A percentile compares a stretch with the other conserved stretches of the same genome.
Evolutionary conservation across 2,888 invertebrate genomes (phyloP).

Genomic region (Torymus texanus): DNA sequence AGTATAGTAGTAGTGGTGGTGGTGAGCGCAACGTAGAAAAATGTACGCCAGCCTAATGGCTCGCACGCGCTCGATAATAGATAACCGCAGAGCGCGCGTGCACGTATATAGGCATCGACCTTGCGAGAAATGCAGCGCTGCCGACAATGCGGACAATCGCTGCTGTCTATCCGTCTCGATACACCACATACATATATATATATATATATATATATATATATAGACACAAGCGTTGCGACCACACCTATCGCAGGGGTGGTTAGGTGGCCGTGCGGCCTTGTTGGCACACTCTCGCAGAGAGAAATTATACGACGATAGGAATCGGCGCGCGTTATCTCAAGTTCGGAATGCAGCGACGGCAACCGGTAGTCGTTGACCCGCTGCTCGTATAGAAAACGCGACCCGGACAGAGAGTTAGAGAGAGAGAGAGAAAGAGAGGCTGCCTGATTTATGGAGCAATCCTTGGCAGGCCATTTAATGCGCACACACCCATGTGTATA

Average conservation of each 20-base stretch:
- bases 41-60: background rate
- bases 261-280: slow-evolving; percentile 29
- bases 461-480: slow-evolving; percentile 19
- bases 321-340: slow-evolving; percentile 48
- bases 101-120: slow-evolving; percentile 33
- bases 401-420: slow-evolving; percentile 29
- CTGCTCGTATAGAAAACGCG: slow-evolving; percentile 42
- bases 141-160: slow-evolving; percentile 35
- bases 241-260: slow-evolving; percentile 31
- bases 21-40: no score
- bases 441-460: slow-evolving; percentile 48
- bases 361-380: slow-evolving; percentile 44
- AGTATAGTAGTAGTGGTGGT: no score
- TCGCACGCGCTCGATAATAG: slow-evolving; percentile 27
- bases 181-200: no score
- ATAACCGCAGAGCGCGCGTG: slow-evolving; percentile 18
- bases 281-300: slow-evolving; percentile 1
- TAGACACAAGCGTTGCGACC: slow-evolving; percentile 18
- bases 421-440: slow-evolving; percentile 18
- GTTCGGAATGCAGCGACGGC: slow-evolving; percentile 47
- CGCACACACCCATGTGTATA: no score
- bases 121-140: slow-evolving; percentile 34
- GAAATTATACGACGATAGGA: slow-evolving; percentile 49
- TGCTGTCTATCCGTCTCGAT: background rate
- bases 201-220: no score